Conservation (phyloP, 2,888 invertebrate genomes). For the Tyria jacobaeae region DNA sequence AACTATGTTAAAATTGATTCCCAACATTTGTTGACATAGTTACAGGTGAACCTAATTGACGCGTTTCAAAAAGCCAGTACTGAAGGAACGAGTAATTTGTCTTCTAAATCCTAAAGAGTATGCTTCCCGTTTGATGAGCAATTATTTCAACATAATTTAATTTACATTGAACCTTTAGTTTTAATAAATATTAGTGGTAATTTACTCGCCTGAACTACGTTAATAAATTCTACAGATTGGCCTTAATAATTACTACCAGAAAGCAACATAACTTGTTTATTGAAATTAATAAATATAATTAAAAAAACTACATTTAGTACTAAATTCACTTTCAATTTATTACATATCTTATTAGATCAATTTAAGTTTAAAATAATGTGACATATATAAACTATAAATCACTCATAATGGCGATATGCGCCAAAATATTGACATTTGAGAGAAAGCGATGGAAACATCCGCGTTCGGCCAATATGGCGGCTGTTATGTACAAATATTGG, state of each 20-base stretch:
- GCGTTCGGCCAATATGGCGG: slow-evolving; percentile 35
- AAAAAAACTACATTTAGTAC: background rate
- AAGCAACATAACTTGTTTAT: background rate
- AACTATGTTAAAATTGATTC: too few relatives aligned
- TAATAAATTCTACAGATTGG: background rate
- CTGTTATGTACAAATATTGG: slow-evolving; percentile 40
- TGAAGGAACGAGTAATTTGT: too few relatives aligned
- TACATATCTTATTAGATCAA: background rate
- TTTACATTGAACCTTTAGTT: too few relatives aligned
- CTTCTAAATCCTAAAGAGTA: too few relatives aligned
- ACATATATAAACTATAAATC: slow-evolving; percentile 9
- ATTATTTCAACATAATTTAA: too few relatives aligned
- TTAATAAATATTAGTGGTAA: background rate
- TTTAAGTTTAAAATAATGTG: background rate
- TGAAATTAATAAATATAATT: background rate
- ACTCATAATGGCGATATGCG: slow-evolving; percentile 35
- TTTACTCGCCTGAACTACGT: background rate
- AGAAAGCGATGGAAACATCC: slow-evolving; percentile 19
- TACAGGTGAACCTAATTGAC: too few relatives aligned
- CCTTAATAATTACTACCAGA: background rate
- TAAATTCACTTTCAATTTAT: background rate
- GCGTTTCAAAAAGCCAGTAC: too few relatives aligned
- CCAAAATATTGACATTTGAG: slow-evolving; percentile 49
- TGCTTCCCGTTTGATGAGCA: too few relatives aligned
- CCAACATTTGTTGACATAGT: too few relatives aligned